phyloP scores from a whole-genome alignment of 2,888 invertebrate species.

The Horisme vitalbata region DNA sequence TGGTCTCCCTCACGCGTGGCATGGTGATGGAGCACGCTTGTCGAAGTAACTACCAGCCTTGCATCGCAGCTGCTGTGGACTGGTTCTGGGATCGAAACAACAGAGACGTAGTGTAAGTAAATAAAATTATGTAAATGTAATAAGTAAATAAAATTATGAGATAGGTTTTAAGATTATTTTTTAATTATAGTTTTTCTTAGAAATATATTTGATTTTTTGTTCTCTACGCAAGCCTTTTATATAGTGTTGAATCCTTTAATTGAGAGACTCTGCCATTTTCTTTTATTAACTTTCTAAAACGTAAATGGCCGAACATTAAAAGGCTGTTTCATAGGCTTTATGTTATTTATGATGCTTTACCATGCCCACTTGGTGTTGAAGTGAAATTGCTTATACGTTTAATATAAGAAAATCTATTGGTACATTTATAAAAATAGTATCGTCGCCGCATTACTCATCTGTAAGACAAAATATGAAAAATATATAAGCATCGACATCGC shows the following conservation, averaged over 20 bases:
- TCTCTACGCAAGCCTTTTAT: conserved; percentile 35
- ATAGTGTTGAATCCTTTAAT: conserved; percentile 14
- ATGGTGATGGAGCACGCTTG: conserved; percentile 76
- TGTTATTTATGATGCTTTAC: conserved; percentile 33
- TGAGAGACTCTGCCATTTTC: conserved; percentile 20
- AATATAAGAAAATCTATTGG: too few species aligned
- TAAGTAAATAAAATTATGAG: too few species aligned
- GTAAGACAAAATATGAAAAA: conserved; percentile 41
- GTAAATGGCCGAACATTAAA: conserved; percentile 18
- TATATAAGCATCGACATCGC: conserved; percentile 34
- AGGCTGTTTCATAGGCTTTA: conserved; percentile 36
- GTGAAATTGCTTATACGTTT: conserved; percentile 33
- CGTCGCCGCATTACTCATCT: too few species aligned
- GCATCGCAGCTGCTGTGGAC: conserved; percentile 71
- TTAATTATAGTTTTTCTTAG: too few species aligned
- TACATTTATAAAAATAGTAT: too few species aligned
- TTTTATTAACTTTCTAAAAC: conserved; percentile 29
- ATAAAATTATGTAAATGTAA: too few species aligned
- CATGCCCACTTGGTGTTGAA: conserved; percentile 39
- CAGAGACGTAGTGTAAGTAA: conserved; percentile 62
- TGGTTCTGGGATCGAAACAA: conserved; percentile 63
- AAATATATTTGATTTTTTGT: conserved; percentile 35
- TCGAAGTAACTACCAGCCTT: conserved; percentile 60
- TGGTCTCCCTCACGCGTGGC: conserved; percentile 62
- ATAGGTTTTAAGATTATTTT: too few species aligned